Evolutionary conservation across 2,888 invertebrate genomes (phyloP).

Genomic region (Andrena bucephala): DNA sequence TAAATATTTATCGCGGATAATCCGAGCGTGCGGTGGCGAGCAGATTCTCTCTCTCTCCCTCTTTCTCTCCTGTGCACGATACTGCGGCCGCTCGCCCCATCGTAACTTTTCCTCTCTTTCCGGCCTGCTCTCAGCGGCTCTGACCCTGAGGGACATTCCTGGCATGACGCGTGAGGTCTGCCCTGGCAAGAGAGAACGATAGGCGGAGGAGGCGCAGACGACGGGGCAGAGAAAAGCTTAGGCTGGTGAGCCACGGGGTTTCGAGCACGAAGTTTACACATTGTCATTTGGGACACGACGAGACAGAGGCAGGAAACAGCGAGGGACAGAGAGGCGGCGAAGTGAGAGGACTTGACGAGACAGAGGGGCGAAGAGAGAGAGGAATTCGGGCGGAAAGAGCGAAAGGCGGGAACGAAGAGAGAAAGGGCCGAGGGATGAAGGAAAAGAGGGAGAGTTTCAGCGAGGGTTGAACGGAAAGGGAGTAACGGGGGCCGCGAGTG

Average conservation of each 20-base stretch:
- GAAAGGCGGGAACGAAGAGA: slow-evolving; percentile 21
- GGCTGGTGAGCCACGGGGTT: slow-evolving; percentile 72
- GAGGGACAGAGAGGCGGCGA: background rate
- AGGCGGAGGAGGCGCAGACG: slow-evolving; percentile 39
- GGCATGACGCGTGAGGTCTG: slow-evolving; percentile 68
- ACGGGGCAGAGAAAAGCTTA: slow-evolving; percentile 63
- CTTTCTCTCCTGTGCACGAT: slow-evolving; percentile 6
- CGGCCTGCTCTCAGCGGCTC: slow-evolving; percentile 46
- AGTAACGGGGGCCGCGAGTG: background rate
- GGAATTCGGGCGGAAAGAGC: slow-evolving; percentile 8
- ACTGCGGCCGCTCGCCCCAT: slow-evolving; percentile 7
- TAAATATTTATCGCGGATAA: slow-evolving; percentile 71
- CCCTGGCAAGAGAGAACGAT: slow-evolving; percentile 43
- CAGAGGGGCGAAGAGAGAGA: background rate
- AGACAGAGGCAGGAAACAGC: slow-evolving; percentile 20
- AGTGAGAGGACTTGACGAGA: slow-evolving; percentile 11
- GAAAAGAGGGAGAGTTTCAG: slow-evolving; percentile 23
- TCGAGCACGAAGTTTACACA: slow-evolving; percentile 76
- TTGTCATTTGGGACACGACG: slow-evolving; percentile 75
- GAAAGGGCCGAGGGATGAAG: slow-evolving; percentile 1
- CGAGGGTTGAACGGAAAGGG: slow-evolving; percentile 21
- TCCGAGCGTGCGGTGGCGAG: slow-evolving; percentile 47
- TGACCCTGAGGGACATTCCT: slow-evolving; percentile 76
- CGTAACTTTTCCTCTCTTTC: slow-evolving; percentile 32
- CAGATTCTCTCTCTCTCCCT: too few species aligned